Conservation (phyloP, 2,797 vertebrate genomes). For the Falco biarmicus region DNA sequence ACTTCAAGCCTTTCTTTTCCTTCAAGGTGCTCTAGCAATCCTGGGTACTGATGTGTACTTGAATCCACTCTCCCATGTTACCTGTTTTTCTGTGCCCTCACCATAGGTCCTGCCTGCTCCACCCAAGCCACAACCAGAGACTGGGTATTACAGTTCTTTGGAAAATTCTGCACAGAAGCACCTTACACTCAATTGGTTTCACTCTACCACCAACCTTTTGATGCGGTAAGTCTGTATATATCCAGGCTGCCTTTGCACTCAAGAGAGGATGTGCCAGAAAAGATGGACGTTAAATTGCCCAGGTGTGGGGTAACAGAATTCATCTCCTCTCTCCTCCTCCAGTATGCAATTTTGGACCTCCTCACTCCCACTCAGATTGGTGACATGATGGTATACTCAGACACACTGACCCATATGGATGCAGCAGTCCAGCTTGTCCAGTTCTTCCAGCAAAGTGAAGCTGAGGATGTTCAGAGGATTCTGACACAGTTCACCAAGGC, state of each 20-base stretch:
- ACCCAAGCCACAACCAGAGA: background rate
- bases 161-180: background rate
- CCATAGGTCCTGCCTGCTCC: constrained; percentile 11
- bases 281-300: background rate
- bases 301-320: background rate
- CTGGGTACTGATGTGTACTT: background rate
- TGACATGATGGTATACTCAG: background rate
- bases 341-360: background rate
- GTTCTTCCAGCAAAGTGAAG: constrained; percentile 6
- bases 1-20: background rate
- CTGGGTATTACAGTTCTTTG: constrained; percentile 9
- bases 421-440: background rate
- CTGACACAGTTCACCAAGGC: constrained; percentile 21
- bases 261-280: background rate
- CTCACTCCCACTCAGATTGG: constrained; percentile 34
- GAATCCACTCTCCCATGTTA: background rate
- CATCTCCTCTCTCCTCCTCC: background rate
- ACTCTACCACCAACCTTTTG: background rate
- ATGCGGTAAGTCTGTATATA: constrained; percentile 23
- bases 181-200: background rate
- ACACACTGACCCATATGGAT: background rate
- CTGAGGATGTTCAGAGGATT: background rate
- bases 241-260: background rate
- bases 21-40: background rate
- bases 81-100: background rate